A percentile compares a stretch with the other conserved stretches of the same genome.
Conservation (phyloP, 2,888 invertebrate genomes). For the Temnothorax ravouxi region DNA sequence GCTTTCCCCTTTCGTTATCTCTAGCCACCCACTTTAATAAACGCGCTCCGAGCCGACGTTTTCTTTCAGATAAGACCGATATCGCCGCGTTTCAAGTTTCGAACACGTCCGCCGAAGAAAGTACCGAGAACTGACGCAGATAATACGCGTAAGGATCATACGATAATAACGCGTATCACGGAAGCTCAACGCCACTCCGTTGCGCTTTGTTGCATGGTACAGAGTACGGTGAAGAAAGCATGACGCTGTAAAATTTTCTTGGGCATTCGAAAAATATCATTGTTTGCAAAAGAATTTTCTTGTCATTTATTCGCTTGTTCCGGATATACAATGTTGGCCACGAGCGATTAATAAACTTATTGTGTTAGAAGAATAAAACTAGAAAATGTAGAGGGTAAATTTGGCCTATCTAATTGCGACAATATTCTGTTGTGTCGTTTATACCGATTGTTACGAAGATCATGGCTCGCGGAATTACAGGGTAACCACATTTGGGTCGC, state of each 20-base stretch:
- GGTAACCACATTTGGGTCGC: conserved; percentile 22
- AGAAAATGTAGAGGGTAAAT: neutral
- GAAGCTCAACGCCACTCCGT: neutral
- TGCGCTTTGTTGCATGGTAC: neutral
- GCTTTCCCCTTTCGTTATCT: conserved; percentile 57
- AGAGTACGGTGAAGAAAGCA: neutral
- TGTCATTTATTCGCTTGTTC: neutral
- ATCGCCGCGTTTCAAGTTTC: conserved; percentile 36
- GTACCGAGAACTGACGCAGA: conserved; percentile 30
- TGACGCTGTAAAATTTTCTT: neutral
- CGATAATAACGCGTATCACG: conserved; percentile 16
- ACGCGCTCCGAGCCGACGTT: neutral
- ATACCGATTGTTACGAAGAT: conserved; percentile 22
- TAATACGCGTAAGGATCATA: conserved; percentile 16
- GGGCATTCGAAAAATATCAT: neutral
- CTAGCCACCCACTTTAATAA: conserved; percentile 55
- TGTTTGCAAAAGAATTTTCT: neutral
- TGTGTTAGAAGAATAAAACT: neutral
- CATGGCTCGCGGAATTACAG: conserved; percentile 17
- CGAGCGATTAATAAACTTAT: neutral
- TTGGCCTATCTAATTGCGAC: neutral
- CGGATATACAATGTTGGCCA: neutral
- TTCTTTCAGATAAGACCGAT: conserved; percentile 20
- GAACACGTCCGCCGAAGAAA: neutral
- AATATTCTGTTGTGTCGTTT: conserved; percentile 3